Conservation (phyloP, 92 coral and sea anemone genomes). For the Phenganax stokvisi region DNA sequence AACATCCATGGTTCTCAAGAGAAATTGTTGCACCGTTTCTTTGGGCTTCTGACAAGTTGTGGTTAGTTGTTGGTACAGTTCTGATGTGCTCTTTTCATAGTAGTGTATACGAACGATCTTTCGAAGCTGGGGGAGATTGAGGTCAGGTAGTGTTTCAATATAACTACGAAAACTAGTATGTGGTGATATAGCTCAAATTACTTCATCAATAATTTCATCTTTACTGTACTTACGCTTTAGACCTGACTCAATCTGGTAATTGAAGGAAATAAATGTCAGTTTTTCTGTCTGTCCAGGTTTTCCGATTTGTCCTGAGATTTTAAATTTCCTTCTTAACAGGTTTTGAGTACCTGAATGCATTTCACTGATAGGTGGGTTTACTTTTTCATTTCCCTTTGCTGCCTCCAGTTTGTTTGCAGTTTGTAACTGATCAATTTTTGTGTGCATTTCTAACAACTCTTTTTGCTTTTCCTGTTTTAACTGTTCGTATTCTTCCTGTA, state of each 20-base stretch:
- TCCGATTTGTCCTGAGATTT: slow-evolving; percentile 43
- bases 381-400: neutral
- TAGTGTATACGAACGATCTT: slow-evolving; percentile 41
- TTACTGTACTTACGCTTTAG: slow-evolving; percentile 40
- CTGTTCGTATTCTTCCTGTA: slow-evolving; percentile 20
- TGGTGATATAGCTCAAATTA: slow-evolving; percentile 41
- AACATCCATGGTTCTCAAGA: slow-evolving; percentile 46
- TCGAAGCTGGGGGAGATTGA: slow-evolving; percentile 32
- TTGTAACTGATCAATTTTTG: slow-evolving; percentile 4
- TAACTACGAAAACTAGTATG: slow-evolving; percentile 30
- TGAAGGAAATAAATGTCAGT: slow-evolving; percentile 34
- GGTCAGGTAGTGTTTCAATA: slow-evolving; percentile 25
- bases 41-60: slow-evolving; percentile 43
- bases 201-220: slow-evolving; percentile 46
- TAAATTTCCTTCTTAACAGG: slow-evolving; percentile 21
- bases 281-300: slow-evolving; percentile 47
- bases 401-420: neutral
- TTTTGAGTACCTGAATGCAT: slow-evolving; percentile 6
- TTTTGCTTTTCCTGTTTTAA: neutral
- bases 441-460: slow-evolving; percentile 19
- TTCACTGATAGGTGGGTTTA: neutral
- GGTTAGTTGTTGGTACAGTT: slow-evolving; percentile 41
- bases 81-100: slow-evolving; percentile 38
- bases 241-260: slow-evolving; percentile 44
- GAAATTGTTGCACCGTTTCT: slow-evolving; percentile 51